These are phyloP conservation scores for Loripinus fragilis DNA, from an alignment of 2,888 invertebrate genomes.

Conservation along the genomic window DNA sequence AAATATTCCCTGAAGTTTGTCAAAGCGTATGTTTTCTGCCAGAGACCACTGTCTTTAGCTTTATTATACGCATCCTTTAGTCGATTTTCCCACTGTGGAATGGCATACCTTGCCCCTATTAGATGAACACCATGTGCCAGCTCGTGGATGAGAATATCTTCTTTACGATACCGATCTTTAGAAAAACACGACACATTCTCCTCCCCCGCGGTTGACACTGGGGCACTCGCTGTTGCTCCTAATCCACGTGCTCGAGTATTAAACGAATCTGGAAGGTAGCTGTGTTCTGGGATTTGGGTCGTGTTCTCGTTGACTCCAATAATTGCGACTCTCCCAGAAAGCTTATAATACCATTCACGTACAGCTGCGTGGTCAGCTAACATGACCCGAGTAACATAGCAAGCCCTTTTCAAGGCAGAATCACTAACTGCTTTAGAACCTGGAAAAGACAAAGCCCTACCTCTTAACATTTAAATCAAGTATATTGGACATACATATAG, in stretches of 20 bases:
- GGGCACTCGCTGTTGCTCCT: slow-evolving; percentile 65
- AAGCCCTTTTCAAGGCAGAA: slow-evolving; percentile 71
- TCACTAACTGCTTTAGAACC: slow-evolving; percentile 57
- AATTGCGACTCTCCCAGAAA: slow-evolving; percentile 72
- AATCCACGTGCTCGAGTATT: slow-evolving; percentile 66
- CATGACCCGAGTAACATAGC: slow-evolving; percentile 75
- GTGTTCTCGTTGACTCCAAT: slow-evolving; percentile 62
- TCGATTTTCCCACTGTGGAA: slow-evolving; percentile 55
- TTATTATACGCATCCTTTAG: background rate
- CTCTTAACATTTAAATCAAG: no score
- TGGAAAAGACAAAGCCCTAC: no score
- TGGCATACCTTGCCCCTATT: slow-evolving; percentile 64
- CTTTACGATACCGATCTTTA: slow-evolving; percentile 39
- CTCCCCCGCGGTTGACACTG: slow-evolving; percentile 69
- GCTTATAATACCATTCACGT: slow-evolving; percentile 66
- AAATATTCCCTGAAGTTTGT: slow-evolving; percentile 62
- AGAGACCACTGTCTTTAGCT: background rate
- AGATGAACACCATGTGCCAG: slow-evolving; percentile 66
- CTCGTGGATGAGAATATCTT: slow-evolving; percentile 70
- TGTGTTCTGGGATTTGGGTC: slow-evolving; percentile 72
- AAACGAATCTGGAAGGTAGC: slow-evolving; percentile 54
- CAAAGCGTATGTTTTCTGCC: slow-evolving; percentile 21
- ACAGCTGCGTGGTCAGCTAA: slow-evolving; percentile 70
- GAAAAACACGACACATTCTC: slow-evolving; percentile 71
- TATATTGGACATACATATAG: no score